phyloP scores from a whole-genome alignment of 1,140 invertebrate genomes.

The Gryon sp. region DNA sequence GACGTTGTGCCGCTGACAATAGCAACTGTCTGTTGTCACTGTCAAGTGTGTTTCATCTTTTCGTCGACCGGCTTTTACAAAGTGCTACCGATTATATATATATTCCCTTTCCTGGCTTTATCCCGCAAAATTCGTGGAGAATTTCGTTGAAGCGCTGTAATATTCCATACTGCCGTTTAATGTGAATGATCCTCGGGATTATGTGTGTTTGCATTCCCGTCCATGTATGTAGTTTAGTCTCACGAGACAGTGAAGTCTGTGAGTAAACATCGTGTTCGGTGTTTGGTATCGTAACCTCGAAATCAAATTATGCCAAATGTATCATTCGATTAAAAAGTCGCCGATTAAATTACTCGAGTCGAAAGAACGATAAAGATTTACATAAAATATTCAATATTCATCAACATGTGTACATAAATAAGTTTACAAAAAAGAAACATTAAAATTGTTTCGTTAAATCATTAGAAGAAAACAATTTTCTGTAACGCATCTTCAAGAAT shows the following conservation, averaged over 20 bases:
- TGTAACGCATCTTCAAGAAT: background rate
- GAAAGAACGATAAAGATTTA: too few species aligned
- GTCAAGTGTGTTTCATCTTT: slow-evolving; percentile 32
- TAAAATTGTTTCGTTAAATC: too few species aligned
- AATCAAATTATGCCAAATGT: slow-evolving; percentile 15
- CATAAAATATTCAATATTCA: too few species aligned
- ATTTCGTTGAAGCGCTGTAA: too few species aligned
- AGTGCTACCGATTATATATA: slow-evolving; percentile 40
- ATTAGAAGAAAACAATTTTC: too few species aligned
- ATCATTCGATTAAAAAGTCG: background rate
- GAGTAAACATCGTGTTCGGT: slow-evolving; percentile 2
- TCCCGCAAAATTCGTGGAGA: too few species aligned
- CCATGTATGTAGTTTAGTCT: slow-evolving; percentile 12
- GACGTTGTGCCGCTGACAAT: slow-evolving; percentile 6
- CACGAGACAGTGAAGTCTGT: slow-evolving; percentile 19
- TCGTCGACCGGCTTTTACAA: slow-evolving; percentile 14
- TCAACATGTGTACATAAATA: too few species aligned
- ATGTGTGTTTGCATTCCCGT: slow-evolving; percentile 2
- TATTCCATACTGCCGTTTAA: background rate
- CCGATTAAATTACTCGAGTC: background rate
- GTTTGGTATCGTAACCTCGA: background rate
- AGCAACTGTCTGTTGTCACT: slow-evolving; percentile 8
- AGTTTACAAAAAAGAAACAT: too few species aligned
- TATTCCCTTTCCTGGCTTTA: too few species aligned
- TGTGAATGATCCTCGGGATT: background rate